phyloP scores from a whole-genome alignment of 2,113 vertebrate species.

The Orthonyx spaldingii region DNA sequence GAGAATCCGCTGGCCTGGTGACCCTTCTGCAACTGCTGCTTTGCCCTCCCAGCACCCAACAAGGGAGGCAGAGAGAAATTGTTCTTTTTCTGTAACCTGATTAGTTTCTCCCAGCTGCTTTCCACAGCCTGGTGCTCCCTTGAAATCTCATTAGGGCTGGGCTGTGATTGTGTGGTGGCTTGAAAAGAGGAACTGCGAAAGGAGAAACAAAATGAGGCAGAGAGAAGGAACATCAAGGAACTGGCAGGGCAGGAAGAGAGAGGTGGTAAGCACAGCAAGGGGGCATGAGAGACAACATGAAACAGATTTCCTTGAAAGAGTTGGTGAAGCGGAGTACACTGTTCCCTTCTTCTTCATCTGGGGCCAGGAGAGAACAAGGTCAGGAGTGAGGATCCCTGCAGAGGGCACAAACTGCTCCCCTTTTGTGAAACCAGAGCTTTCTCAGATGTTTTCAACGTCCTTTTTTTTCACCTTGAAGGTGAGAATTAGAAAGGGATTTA shows the following conservation, averaged over 20 bases:
- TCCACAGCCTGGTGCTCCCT: not conserved
- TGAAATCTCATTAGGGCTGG: not conserved
- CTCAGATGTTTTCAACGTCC: not conserved
- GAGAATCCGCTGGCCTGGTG: not conserved
- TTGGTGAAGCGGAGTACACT: not conserved
- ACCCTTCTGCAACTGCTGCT: not conserved
- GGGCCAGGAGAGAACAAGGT: not conserved
- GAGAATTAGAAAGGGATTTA: not conserved
- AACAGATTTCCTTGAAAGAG: conserved; percentile 11
- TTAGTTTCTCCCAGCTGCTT: not conserved
- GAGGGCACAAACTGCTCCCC: not conserved
- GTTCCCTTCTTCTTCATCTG: not conserved
- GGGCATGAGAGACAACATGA: not conserved
- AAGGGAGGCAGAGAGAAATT: not conserved
- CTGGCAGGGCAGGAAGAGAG: not conserved
- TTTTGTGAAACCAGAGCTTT: not conserved
- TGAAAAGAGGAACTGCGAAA: not conserved
- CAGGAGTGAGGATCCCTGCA: not conserved
- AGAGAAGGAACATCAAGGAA: not conserved
- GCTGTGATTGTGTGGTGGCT: not conserved
- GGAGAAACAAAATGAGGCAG: not conserved
- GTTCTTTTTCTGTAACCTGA: not conserved
- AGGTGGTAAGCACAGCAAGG: not conserved
- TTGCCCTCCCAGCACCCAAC: not conserved
- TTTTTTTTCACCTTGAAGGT: not conserved